Base-by-base conservation (phyloP, 1,140 invertebrate genomes). In the Phymastichus coffea region DNA sequence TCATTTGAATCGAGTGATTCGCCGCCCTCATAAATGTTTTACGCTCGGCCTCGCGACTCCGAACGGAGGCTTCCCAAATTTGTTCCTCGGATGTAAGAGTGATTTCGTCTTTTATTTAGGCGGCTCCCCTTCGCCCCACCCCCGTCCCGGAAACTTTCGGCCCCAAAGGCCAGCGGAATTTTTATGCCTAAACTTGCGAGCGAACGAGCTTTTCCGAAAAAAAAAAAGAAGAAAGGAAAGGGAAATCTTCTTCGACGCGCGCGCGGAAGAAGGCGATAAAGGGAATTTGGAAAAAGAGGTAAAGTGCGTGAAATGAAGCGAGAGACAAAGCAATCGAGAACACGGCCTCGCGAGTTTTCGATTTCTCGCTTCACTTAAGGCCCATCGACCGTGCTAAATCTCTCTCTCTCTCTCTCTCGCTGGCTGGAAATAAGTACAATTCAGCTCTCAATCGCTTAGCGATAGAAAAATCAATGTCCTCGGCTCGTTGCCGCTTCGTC, bases 1-100 rank as follows among this genome's bases (percentile, higher is more conserved):
- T 61, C 58, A 61, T 61, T 61, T 61, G 51, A 61, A 61, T 61
- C 49, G 41, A 47, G 35, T 41, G 58, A 61, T 61, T 57, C 37
- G 4, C 41, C 47, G 4, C 14, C 33, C 38, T 61, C 49, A 61
- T 61, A 61, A 54, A 61, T 61, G 58, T 61, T 61, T 61, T 55
- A 61, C 35, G 58, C 37, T 9, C 9, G 6, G 35, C 15, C 44
- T 47, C 44, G 28, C 22, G 43, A 47, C n/a, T n/a, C n/a, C n/a
- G n/a, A n/a, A n/a, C n/a, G n/a, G n/a, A 14, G 37, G 17, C 15
- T 46, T 15, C 17, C 10, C 12, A 44, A 41, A 41, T 28, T 28
- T 41, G 20, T n/a, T n/a, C n/a, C n/a, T n/a, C n/a, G n/a, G n/a
- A 19, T 4, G 33, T 30, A 55, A 30, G 26, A 30, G 40, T 35